Evolutionary conservation across 2,888 invertebrate species (phyloP), one percentile per base, ranked within the genome.

Genomic region (Nebria salina): DNA sequence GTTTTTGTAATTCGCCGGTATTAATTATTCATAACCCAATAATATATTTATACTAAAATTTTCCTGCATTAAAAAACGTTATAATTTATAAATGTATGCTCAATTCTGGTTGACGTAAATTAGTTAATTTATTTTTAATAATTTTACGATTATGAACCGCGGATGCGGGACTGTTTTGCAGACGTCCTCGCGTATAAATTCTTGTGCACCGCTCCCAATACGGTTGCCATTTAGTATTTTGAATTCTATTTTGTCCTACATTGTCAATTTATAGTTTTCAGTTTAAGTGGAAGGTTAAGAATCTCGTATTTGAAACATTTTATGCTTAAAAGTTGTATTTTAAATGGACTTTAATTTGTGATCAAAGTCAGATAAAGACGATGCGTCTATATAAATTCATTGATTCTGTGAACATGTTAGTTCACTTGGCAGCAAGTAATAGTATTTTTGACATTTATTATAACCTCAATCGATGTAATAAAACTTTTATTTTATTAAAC

Each of bases 381-480:
- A 54, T 54, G 54, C 54, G 13, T 54, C 8, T 54, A 8, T 54
- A 5, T 54, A 54, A 54, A 54, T 54, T 43, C 43, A 54, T 54
- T 7, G 8, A 54, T 54, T 54, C 54, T 54, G 43, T 43, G 9
- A 43, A 8, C 43, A 11, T 54, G 13, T 54, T 8, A 5, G 54
- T 13, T 54, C 3, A 54, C 54, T 54, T 54, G 54, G 54, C 54
- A 54, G 54, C 13, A 54, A 54, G 54, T 54, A 54, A 54, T 54
- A 54, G 54, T 54, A 54, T 54, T 54, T 70, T 70, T 70, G 70
- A 70, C 34, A 70, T 26, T 70, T 70, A 70, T 34, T 70, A 70
- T 70, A 70, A 70, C 70, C 70, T 70, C 34, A 70, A 26, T 66
- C 70, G 13, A 26, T 70, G 70, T 26, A 70, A 20, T 70, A 70